Conservation (phyloP, 2,888 invertebrate species). For the Rhodophaea formosa region DNA sequence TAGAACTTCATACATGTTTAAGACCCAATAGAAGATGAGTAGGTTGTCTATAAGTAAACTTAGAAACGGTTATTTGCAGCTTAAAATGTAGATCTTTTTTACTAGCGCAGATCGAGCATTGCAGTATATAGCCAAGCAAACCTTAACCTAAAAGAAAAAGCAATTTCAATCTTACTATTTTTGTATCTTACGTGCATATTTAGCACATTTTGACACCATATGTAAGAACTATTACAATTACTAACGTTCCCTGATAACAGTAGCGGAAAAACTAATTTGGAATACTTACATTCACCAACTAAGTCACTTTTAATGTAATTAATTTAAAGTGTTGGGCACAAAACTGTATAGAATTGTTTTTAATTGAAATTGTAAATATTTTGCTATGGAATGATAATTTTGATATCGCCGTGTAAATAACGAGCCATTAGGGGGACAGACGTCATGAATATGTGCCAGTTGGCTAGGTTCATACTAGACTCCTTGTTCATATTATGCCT, state of each 20-base stretch:
- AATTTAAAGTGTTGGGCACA: constrained; percentile 45
- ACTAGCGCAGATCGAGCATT: neutral
- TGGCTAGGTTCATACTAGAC: no score
- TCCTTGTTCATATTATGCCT: no score
- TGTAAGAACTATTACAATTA: neutral
- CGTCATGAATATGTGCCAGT: neutral
- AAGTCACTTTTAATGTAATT: neutral
- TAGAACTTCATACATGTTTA: no score
- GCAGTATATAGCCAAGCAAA: neutral
- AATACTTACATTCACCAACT: neutral
- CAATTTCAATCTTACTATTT: neutral
- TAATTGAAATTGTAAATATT: constrained; percentile 49
- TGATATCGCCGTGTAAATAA: constrained; percentile 40
- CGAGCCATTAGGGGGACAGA: neutral
- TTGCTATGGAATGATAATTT: constrained; percentile 33
- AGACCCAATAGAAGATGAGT: no score
- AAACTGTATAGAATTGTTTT: constrained; percentile 36
- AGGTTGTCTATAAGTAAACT: no score
- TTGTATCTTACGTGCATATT: neutral
- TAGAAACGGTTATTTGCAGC: neutral
- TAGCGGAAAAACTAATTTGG: neutral
- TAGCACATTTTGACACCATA: constrained; percentile 5
- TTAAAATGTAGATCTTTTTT: neutral
- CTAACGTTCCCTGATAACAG: neutral
- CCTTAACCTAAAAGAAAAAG: neutral